Base-by-base conservation (phyloP, 2,113 vertebrate genomes). In the Sebastes schlegelii region DNA sequence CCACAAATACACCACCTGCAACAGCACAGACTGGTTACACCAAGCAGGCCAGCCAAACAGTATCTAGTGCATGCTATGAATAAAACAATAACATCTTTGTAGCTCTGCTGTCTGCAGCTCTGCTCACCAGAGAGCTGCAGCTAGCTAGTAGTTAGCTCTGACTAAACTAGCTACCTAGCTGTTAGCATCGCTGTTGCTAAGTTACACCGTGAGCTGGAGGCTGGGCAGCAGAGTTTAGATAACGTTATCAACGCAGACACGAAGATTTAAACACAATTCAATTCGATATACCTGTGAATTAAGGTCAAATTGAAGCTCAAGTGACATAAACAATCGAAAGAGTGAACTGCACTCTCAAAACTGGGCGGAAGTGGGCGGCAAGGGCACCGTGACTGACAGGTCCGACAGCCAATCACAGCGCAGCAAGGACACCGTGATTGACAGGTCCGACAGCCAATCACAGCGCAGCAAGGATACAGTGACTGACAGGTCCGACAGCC, bases 301-400 rank as follows among this genome's bases (percentile, higher is more conserved):
- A 11, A 54, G 17, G 70, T 79, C 45, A 82, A 83, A 74, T 52
- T 43, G 55, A n/a, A 3, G 76, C 45, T 45, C 57, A 26, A 11
- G 10, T 17, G 58, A 86, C 55, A 80, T 83, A 89, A 91, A 91
- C 87, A 92, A 92, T n/a, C 81, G 68, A 77, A 26, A 64, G 40
- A 86, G 60, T 69, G 14, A 4, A 14, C 68, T 26, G 43, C 62
- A 13, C 48, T 66, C 54, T 68, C 58, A 11, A 60, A 46, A 17
- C 75, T 52, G 85, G 77, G 67, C 91, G 93, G 94, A 95, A 91
- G 85, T 88, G 52, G 92, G 82, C 79, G 87, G 83, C 34, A 93
- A 95, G 93, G 92, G 80, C 93, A 93, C 40, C 0, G 57, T 90
- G 87, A 93, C 16, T 84, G 93, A 87, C 87, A 80, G 77, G 17